These are phyloP conservation scores for Pan troglodytes DNA, from an alignment of 2,113 vertebrate genomes.

Conservation along the genomic window NHGRI_mPanTro3-v2.1_pri NC_072404.2:38543501-38544000, in stretches of 20 bases:
- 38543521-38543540: background rate
- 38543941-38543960: no score
- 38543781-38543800: background rate
- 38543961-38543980: background rate
- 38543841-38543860: background rate
- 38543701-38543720: conserved; percentile 4
- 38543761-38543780: background rate
- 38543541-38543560: background rate
- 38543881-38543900: background rate
- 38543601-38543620: background rate
- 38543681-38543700: background rate
- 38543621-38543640: background rate
- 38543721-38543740: conserved; percentile 29
- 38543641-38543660: background rate
- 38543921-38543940: background rate
- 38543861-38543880: background rate
- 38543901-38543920: no score
- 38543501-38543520: accelerated
- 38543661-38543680: background rate
- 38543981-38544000: background rate
- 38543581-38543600: background rate
- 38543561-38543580: background rate
- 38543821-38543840: background rate
- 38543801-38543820: conserved; percentile 40
- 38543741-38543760: background rate